These are phyloP conservation scores for Erpetoichthys calabaricus DNA, from an alignment of 2,797 vertebrate species.

Conservation along the genomic window DNA sequence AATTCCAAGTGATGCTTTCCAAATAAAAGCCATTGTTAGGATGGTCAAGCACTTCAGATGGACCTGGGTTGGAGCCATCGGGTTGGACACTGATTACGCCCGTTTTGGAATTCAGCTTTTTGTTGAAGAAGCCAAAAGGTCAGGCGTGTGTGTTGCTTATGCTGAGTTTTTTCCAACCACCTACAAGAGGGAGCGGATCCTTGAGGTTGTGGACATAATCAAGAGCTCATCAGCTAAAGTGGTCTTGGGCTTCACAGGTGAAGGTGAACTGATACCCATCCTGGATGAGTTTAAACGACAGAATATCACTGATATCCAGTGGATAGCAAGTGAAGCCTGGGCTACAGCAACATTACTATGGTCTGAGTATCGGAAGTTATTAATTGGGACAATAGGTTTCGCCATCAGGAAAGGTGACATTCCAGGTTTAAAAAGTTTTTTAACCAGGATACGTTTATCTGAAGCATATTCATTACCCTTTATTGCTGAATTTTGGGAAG, in stretches of 20 bases:
- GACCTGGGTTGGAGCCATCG: constrained; percentile 31
- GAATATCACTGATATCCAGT: constrained; percentile 26
- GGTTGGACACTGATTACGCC: constrained; percentile 32
- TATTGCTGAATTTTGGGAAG: constrained; percentile 46
- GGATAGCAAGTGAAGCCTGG: constrained; percentile 32
- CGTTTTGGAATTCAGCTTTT: constrained; percentile 33
- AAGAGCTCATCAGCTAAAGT: constrained; percentile 24
- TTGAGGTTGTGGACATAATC: constrained; percentile 14
- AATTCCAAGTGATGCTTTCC: constrained; percentile 22
- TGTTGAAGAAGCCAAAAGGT: constrained; percentile 25
- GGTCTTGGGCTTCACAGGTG: constrained; percentile 33
- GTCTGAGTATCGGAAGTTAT: constrained; percentile 28
- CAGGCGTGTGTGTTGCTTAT: constrained; percentile 25
- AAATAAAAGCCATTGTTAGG: constrained; percentile 21
- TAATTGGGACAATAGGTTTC: constrained; percentile 35
- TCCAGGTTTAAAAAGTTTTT: constrained; percentile 27
- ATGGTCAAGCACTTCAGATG: constrained; percentile 33
- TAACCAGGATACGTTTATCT: constrained; percentile 6
- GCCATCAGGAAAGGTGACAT: constrained; percentile 23
- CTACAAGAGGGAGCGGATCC: constrained; percentile 26
- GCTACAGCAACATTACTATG: constrained; percentile 31
- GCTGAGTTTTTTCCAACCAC: constrained; percentile 35
- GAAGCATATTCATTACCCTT: constrained; percentile 18
- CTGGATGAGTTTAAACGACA: constrained; percentile 24
- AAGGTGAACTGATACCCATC: constrained; percentile 33